Percentiles rank a stretch among this genome's conserved stretches.
phyloP scores from a whole-genome alignment of 2,797 vertebrate genomes.

The Pseudotriccus pelzelni region DNA sequence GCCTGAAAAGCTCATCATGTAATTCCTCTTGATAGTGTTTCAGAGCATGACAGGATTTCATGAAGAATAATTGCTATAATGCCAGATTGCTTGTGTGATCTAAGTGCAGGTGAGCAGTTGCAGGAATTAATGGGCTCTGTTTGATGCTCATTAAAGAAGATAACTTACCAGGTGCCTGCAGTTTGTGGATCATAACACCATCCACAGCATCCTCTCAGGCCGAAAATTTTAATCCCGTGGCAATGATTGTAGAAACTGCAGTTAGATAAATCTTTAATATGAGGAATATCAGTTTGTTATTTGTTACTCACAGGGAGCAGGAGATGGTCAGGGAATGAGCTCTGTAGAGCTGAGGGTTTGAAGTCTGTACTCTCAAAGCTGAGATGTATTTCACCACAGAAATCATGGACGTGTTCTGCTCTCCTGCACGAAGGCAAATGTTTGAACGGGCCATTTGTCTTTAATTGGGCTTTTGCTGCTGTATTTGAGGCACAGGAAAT shows the following conservation, averaged over 20 bases:
- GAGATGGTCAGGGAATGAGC: not conserved
- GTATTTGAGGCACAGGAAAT: not conserved
- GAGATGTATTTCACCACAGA: not conserved
- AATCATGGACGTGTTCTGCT: not conserved
- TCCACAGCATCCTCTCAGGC: not conserved
- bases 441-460: not conserved
- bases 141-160: not conserved
- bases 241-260: not conserved
- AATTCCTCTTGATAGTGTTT: conserved; percentile 11
- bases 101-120: not conserved
- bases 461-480: not conserved
- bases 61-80: not conserved
- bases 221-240: not conserved
- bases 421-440: not conserved
- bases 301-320: not conserved
- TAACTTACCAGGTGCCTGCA: not conserved
- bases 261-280: not conserved
- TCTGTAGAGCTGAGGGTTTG: not conserved
- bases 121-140: not conserved
- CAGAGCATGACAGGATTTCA: not conserved
- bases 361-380: not conserved
- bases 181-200: not conserved
- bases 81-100: not conserved
- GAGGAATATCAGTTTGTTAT: not conserved
- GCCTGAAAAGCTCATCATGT: conserved; percentile 4